A percentile compares a stretch with the other conserved stretches of the same genome.
Conservation (phyloP, 2,797 vertebrate genomes). For the Percopsis omiscomaycus region DNA sequence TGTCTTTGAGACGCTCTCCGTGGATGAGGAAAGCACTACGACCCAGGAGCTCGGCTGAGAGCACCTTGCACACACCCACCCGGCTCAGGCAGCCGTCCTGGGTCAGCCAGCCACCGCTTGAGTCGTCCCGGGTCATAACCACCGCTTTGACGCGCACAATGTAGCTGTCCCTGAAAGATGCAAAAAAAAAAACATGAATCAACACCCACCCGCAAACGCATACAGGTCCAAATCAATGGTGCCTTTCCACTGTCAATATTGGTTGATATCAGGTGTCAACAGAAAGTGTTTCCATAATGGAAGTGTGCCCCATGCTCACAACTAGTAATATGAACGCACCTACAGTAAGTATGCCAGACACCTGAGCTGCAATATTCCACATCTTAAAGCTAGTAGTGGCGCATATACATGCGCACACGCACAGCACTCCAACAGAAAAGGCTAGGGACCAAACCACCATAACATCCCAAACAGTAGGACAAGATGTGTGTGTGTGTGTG, state of each 20-base stretch:
- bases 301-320: too few relatives aligned
- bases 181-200: not conserved
- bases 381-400: too few relatives aligned
- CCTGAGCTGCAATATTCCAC: too few relatives aligned
- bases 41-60: conserved; percentile 81
- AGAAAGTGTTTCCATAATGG: too few relatives aligned
- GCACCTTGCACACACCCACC: conserved; percentile 93
- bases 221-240: too few relatives aligned
- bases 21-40: conserved; percentile 91
- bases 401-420: not conserved
- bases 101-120: conserved; percentile 95
- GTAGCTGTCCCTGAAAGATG: conserved; percentile 90
- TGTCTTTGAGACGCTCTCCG: conserved; percentile 93
- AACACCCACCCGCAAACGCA: too few relatives aligned
- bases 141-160: conserved; percentile 97
- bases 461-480: not conserved
- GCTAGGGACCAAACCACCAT: not conserved
- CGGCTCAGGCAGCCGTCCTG: conserved; percentile 95
- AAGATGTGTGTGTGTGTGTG: conserved; percentile 2
- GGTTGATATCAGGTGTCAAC: too few relatives aligned
- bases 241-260: not conserved
- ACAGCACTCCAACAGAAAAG: not conserved
- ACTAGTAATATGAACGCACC: too few relatives aligned
- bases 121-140: conserved; percentile 98
- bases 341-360: too few relatives aligned